phyloP scores from a whole-genome alignment of 2,113 vertebrate species.

The Bothrops jararaca region DNA sequence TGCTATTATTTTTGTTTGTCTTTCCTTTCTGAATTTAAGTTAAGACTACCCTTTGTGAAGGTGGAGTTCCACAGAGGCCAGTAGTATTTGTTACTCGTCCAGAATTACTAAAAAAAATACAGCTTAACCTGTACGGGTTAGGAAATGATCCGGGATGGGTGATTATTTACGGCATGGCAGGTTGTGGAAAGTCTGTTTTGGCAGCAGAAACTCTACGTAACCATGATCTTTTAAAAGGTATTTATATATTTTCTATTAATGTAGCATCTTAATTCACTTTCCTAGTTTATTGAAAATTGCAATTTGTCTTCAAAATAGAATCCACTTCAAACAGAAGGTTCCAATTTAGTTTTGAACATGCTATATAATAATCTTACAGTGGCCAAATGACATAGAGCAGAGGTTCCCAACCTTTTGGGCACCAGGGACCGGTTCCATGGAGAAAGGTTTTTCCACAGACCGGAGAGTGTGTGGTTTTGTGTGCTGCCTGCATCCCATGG shows the following conservation, averaged over 20 bases:
- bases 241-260: background rate
- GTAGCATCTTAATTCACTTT: background rate
- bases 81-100: constrained; percentile 89
- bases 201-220: constrained; percentile 90
- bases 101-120: constrained; percentile 75
- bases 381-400: background rate
- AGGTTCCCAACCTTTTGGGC: too few relatives aligned
- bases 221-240: constrained; percentile 81
- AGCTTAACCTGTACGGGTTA: constrained; percentile 77
- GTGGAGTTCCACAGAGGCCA: constrained; percentile 92
- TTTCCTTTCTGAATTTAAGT: constrained; percentile 70
- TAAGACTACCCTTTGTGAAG: constrained; percentile 83
- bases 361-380: background rate
- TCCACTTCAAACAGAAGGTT: background rate
- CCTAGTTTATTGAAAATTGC: background rate
- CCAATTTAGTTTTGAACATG: background rate
- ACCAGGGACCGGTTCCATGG: too few relatives aligned
- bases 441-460: too few relatives aligned
- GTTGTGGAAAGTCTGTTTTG: constrained; percentile 94
- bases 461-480: too few relatives aligned
- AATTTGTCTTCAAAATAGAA: background rate
- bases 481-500: too few relatives aligned
- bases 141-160: constrained; percentile 85
- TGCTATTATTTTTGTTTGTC: background rate
- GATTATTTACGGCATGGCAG: constrained; percentile 92